A percentile compares a stretch with the other conserved stretches of the same genome.
These are phyloP conservation scores for Chiridota heheva DNA, from an alignment of 35 echinoderm and acorn worm species.

Conservation along the genomic window DNA sequence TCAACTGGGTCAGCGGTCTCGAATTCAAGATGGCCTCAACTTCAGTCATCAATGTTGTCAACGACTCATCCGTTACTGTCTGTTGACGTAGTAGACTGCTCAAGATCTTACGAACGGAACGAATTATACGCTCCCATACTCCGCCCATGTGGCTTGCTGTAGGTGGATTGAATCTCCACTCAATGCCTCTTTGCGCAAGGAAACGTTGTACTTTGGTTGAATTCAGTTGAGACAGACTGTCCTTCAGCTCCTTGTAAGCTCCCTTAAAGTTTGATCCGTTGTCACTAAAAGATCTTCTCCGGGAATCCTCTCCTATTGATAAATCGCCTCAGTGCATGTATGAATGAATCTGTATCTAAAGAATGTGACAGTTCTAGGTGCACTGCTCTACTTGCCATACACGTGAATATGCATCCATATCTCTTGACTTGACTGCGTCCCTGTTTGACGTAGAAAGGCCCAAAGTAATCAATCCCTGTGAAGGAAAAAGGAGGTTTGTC, in stretches of 20 bases:
- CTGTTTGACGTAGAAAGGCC: constrained; percentile 42
- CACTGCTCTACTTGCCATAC: constrained; percentile 41
- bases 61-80: constrained; percentile 19
- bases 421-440: constrained; percentile 35
- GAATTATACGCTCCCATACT: constrained; percentile 41
- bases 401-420: constrained; percentile 71
- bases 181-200: constrained; percentile 7
- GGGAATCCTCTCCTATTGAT: background rate
- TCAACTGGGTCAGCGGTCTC: constrained; percentile 39
- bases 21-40: constrained; percentile 39
- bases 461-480: constrained; percentile 50
- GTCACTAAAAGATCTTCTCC: background rate
- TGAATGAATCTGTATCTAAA: constrained; percentile 60
- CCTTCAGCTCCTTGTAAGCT: constrained; percentile 35
- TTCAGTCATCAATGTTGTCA: constrained; percentile 39
- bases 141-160: constrained; percentile 45
- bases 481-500: constrained; percentile 43
- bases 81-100: constrained; percentile 7
- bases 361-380: constrained; percentile 44
- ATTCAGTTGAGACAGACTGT: background rate
- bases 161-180: constrained; percentile 50
- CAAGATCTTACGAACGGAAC: constrained; percentile 24
- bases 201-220: background rate
- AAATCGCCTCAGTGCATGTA: constrained; percentile 58
- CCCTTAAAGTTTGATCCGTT: constrained; percentile 57